Conservation (phyloP, 2,797 vertebrate species). For the Pyrrhura leucotis region DNA sequence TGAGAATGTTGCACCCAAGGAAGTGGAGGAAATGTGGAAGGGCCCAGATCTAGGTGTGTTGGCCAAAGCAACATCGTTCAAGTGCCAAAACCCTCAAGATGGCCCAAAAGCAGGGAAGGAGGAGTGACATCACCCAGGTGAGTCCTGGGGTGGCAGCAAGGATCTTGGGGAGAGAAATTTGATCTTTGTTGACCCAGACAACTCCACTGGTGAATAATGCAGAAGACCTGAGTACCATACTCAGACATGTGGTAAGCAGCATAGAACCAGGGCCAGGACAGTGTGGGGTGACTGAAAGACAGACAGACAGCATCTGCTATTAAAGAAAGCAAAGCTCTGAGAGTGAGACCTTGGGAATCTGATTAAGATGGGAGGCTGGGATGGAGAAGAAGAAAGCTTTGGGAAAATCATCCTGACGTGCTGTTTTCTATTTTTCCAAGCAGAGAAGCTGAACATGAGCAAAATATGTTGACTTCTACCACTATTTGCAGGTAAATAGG, state of each 20-base stretch:
- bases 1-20: background rate
- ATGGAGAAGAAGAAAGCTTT: background rate
- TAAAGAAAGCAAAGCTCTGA: background rate
- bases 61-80: background rate
- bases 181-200: background rate
- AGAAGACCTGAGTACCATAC: background rate
- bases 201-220: background rate
- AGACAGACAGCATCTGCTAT: background rate
- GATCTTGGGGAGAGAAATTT: background rate
- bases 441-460: background rate
- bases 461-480: background rate
- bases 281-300: background rate
- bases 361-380: background rate
- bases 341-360: background rate
- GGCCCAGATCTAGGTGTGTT: accelerated
- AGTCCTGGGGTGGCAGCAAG: background rate
- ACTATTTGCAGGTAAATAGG: background rate
- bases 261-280: background rate
- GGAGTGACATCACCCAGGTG: background rate
- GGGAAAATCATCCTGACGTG: background rate
- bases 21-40: background rate
- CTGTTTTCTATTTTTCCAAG: background rate
- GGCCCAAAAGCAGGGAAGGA: background rate
- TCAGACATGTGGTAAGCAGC: background rate
- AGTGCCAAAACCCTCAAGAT: background rate